A percentile compares a stretch with the other conserved stretches of the same genome.
Evolutionary conservation across 2,888 invertebrate genomes (phyloP).

Genomic region (Pterobdella sp.): DNA sequence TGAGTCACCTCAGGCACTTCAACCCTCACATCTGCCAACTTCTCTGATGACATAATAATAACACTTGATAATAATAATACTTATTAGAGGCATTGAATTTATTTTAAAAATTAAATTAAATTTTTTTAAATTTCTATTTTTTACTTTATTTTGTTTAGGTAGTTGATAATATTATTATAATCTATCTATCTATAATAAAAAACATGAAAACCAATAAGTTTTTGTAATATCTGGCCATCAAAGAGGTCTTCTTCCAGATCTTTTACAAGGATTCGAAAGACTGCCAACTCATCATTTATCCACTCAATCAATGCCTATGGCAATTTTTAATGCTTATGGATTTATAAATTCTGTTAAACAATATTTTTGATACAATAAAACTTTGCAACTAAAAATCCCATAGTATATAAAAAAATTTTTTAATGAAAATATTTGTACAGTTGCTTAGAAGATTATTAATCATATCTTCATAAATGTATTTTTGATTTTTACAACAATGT

Average conservation of each 20-base stretch:
- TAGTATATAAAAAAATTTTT: no score
- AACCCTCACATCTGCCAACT: constrained; percentile 54
- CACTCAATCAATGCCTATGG: constrained; percentile 74
- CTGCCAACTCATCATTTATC: constrained; percentile 95
- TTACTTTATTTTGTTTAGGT: not conserved
- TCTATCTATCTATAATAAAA: not conserved
- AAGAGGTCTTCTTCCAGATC: constrained; percentile 91
- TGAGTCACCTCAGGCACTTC: constrained; percentile 97
- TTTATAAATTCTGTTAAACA: not conserved
- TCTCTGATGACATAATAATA: constrained; percentile 32
- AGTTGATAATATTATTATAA: not conserved
- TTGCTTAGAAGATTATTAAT: no score
- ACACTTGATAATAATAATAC: not conserved
- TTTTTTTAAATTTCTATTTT: not conserved
- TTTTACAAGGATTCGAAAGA: constrained; percentile 91
- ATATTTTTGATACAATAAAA: not conserved
- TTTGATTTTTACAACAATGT: no score
- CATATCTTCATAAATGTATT: no score
- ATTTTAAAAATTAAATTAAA: constrained; percentile 12
- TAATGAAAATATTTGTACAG: no score
- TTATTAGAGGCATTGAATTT: not conserved
- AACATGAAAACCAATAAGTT: constrained; percentile 55
- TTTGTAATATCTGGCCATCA: constrained; percentile 82
- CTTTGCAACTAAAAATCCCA: no score
- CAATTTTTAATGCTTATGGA: not conserved